Evolutionary conservation across 2,113 vertebrate species (phyloP), one percentile per base, ranked within the genome.

Genomic region (Eira barbara): DNA sequence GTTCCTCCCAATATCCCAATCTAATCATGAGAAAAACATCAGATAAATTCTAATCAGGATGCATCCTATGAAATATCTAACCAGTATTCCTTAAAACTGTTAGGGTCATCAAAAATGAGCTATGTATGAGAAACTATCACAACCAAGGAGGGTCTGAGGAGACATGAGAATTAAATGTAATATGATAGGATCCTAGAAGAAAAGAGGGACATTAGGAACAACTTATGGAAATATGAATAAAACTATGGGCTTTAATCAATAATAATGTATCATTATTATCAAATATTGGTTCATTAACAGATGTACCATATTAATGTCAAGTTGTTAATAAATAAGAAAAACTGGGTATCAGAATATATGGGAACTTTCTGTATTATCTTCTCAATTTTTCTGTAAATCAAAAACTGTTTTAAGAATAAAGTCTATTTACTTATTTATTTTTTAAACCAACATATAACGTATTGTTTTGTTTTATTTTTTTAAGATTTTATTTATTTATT

Each of bases 381-480:
- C 59, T 93, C 23, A 49, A 7, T 74, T 89, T 95, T 81, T 86
- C 36, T 93, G 7, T 81, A n/a, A 79, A 93, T 90, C 55, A 81
- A 65, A 90, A 97, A 90, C 55, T 81, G 11, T 73, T 95, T 45
- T 74, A 86, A 89, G 94, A 74, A 81, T 73, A 67, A 74, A 76
- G 36, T 57, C 31, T 57, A 78, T 83, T 93, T 84, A 42, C 11
- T 23, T 59, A 25, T 59, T 55, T 52, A 52, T 52, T 52, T 25
- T 61, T 61, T 10, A 25, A 61, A 61, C 25, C 25, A 61, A 61
- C 59, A 61, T 61, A 61, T 55, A 55, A 55, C 18, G 5, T 13
- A 49, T 49, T 47, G 8, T 47, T 13, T 42, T 42, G 39, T 49
- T 49, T 42, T 42, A 5, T 49, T 49, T 49, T 49, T 49, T 13